Conservation (phyloP, 1,140 invertebrate species). For the Drosophila kikkawai region DNA sequence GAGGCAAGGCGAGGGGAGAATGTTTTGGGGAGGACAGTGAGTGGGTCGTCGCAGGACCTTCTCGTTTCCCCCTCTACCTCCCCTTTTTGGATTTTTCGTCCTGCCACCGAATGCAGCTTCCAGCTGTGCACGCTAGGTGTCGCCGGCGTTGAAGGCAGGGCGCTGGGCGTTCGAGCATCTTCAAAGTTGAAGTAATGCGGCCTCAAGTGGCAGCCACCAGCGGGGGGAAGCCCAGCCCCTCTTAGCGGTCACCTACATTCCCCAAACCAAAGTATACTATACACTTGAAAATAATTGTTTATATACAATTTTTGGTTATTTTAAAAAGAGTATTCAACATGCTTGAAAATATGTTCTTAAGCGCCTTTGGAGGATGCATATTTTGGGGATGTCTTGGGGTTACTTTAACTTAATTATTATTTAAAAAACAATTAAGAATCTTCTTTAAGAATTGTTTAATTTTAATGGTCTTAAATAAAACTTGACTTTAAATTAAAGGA, state of each 20-base stretch:
- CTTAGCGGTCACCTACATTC: constrained; percentile 3
- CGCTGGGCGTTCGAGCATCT: constrained; percentile 68
- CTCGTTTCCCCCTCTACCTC: background rate
- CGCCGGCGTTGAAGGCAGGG: constrained; percentile 50
- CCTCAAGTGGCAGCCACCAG: constrained; percentile 77
- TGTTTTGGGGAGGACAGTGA: constrained; percentile 32
- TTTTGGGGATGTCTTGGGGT: background rate
- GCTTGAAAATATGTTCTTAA: no score
- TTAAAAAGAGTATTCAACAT: background rate
- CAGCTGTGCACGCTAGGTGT: constrained; percentile 81
- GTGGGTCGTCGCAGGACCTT: constrained; percentile 38
- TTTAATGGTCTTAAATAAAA: background rate
- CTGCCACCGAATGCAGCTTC: constrained; percentile 50
- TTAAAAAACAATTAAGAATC: background rate
- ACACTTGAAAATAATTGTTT: constrained; percentile 2
- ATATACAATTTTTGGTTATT: no score
- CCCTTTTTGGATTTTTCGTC: constrained; percentile 1
- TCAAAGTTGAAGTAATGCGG: constrained; percentile 81
- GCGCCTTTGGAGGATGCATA: background rate
- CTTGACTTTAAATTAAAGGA: no score
- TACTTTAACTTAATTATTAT: background rate
- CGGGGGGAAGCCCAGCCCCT: constrained; percentile 6
- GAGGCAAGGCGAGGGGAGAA: constrained; percentile 3
- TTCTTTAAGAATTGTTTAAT: no score
- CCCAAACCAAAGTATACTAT: background rate